Conservation (phyloP, 2,888 invertebrate genomes). For the Acleris laterana region DNA sequence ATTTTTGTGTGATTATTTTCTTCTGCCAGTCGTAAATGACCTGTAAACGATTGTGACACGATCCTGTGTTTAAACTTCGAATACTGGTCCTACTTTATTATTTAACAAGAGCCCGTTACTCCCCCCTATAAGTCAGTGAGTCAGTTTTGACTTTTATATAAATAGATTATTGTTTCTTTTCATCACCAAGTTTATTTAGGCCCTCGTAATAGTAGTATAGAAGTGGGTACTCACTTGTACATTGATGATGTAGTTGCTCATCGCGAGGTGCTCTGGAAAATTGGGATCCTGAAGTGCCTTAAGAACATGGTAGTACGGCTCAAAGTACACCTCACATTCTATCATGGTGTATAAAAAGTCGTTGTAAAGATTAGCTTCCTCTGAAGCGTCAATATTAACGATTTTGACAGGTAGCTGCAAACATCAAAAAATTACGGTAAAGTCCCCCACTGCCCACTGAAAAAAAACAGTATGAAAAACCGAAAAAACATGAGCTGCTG, state of each 20-base stretch:
- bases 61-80: too few species aligned
- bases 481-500: too few species aligned
- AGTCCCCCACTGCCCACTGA: not conserved
- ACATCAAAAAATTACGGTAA: not conserved
- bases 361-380: slow-evolving; percentile 47
- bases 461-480: not conserved
- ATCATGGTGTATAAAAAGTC: slow-evolving; percentile 83
- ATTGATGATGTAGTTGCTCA: slow-evolving; percentile 87
- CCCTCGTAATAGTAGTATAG: not conserved
- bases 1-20: too few species aligned
- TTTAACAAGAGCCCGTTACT: too few species aligned
- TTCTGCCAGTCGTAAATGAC: too few species aligned
- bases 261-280: slow-evolving; percentile 84
- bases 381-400: slow-evolving; percentile 44
- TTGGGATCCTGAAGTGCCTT: slow-evolving; percentile 85
- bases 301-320: slow-evolving; percentile 90
- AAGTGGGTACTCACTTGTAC: slow-evolving; percentile 68
- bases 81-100: too few species aligned
- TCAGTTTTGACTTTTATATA: too few species aligned
- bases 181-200: too few species aligned
- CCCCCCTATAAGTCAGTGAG: too few species aligned
- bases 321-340: slow-evolving; percentile 91
- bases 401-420: slow-evolving; percentile 65
- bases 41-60: too few species aligned
- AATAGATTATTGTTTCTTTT: too few species aligned